Conservation (phyloP, 2,888 invertebrate genomes). For the Drosophila pseudotalamancana region DNA sequence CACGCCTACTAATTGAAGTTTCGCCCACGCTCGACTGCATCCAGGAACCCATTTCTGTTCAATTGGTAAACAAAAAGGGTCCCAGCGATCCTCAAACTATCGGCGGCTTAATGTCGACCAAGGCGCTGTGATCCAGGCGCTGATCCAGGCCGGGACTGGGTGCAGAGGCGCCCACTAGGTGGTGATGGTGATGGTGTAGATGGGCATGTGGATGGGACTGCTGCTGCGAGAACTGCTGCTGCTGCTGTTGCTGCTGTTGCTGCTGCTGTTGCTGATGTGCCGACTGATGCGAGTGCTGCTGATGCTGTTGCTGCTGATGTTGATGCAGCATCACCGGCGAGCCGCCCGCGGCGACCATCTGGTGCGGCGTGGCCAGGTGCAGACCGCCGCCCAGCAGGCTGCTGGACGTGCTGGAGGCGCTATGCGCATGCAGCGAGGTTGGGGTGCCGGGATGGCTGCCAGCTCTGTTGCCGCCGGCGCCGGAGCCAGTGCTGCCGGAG, state of each 20-base stretch:
- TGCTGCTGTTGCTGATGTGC: slow-evolving; percentile 67
- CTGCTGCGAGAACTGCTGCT: slow-evolving; percentile 63
- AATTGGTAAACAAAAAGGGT: slow-evolving; percentile 85
- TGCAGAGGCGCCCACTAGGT: slow-evolving; percentile 83
- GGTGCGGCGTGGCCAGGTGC: slow-evolving; percentile 83
- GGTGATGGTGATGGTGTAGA: slow-evolving; percentile 82
- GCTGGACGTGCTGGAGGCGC: slow-evolving; percentile 77
- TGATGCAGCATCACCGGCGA: slow-evolving; percentile 83
- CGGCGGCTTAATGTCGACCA: slow-evolving; percentile 89
- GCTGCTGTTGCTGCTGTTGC: slow-evolving; percentile 61
- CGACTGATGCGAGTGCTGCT: slow-evolving; percentile 77
- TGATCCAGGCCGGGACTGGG: slow-evolving; percentile 87
- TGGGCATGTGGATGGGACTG: slow-evolving; percentile 77
- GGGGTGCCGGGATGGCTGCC: slow-evolving; percentile 84
- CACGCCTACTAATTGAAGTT: slow-evolving; percentile 8
- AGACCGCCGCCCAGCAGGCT: slow-evolving; percentile 77
- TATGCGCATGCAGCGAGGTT: slow-evolving; percentile 75
- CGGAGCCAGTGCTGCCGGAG: slow-evolving; percentile 51
- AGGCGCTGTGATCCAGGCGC: slow-evolving; percentile 82
- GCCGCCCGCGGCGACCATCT: slow-evolving; percentile 83
- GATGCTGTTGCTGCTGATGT: slow-evolving; percentile 80
- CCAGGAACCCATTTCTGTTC: slow-evolving; percentile 66
- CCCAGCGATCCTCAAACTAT: slow-evolving; percentile 87
- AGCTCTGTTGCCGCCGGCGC: slow-evolving; percentile 44
- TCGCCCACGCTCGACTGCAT: slow-evolving; percentile 9